phyloP scores from a whole-genome alignment of 2,797 vertebrate genomes.

The Danio aesculapii region DNA sequence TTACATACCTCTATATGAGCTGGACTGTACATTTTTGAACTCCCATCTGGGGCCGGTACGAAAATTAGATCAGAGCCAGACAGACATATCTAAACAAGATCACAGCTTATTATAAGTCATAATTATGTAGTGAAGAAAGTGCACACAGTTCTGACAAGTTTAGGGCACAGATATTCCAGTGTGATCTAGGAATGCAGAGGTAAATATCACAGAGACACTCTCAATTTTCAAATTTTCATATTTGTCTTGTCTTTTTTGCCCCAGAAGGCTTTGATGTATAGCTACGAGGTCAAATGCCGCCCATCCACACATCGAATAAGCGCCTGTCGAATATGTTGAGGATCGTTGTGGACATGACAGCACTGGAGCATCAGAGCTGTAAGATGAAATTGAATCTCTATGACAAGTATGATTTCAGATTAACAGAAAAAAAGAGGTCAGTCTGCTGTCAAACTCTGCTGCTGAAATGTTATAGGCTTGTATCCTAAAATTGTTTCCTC shows the following conservation, averaged over 20 bases:
- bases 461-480: background rate
- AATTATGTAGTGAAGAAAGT: background rate
- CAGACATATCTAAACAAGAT: conserved; percentile 37
- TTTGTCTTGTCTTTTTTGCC: conserved; percentile 9
- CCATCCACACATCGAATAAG: background rate
- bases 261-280: conserved; percentile 24
- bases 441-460: background rate
- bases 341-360: background rate
- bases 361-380: background rate
- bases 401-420: background rate
- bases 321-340: background rate
- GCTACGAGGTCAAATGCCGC: background rate
- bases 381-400: conserved; percentile 13
- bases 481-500: background rate
- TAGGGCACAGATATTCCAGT: background rate
- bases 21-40: background rate
- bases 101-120: conserved; percentile 11
- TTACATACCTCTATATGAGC: background rate
- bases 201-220: background rate
- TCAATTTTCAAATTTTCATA: background rate
- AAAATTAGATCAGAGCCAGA: conserved; percentile 12
- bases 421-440: conserved; percentile 4
- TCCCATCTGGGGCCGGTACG: background rate
- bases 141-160: background rate
- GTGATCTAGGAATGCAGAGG: background rate